A percentile compares a stretch with the other conserved stretches of the same genome.
Conservation (phyloP, 2,113 vertebrate genomes). For the Chascanopsetta lugubris region DNA sequence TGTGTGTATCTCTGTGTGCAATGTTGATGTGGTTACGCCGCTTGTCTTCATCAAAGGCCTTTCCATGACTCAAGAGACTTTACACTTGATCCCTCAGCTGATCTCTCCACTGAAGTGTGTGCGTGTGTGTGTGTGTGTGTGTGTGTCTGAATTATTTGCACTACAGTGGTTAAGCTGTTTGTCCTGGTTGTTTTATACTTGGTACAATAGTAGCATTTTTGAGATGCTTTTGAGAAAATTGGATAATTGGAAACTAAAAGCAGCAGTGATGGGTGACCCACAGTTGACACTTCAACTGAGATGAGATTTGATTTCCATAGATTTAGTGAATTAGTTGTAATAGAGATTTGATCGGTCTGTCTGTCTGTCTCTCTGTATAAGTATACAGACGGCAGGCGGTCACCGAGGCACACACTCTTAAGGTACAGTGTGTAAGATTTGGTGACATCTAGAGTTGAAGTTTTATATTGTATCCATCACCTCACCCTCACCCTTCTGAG, state of each 20-base stretch:
- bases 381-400: too few relatives aligned
- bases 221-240: background rate
- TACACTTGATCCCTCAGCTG: conserved; percentile 69
- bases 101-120: conserved; percentile 58
- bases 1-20: conserved; percentile 25
- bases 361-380: too few relatives aligned
- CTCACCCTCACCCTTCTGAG: too few relatives aligned
- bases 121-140: conserved; percentile 28
- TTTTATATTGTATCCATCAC: too few relatives aligned
- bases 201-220: background rate
- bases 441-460: too few relatives aligned
- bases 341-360: too few relatives aligned
- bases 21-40: conserved; percentile 57
- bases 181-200: conserved; percentile 20
- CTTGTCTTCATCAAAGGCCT: conserved; percentile 73
- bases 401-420: too few relatives aligned
- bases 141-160: conserved; percentile 21
- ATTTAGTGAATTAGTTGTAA: too few relatives aligned
- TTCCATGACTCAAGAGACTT: conserved; percentile 65
- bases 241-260: background rate
- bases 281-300: background rate
- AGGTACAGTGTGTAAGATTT: too few relatives aligned
- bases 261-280: background rate
- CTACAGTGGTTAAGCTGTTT: conserved; percentile 19
- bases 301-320: too few relatives aligned